Base-by-base conservation (phyloP, 1,140 invertebrate genomes). In the Cyclina sinensis region DNA sequence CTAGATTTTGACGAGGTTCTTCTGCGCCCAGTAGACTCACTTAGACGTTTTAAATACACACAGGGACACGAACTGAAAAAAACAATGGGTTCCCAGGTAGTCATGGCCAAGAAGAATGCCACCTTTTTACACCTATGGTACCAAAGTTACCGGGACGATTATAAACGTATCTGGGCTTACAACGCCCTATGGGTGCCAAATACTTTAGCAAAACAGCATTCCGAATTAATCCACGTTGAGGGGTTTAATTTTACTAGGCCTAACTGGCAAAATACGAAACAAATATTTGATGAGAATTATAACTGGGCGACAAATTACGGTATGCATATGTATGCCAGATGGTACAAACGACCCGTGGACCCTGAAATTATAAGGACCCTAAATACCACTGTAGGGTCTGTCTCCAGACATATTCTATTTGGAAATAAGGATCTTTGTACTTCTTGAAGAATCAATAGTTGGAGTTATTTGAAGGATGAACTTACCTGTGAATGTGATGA, bases 281-380 rank as follows among this genome's bases (percentile, higher is more conserved):
- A 21, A n/a, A 88, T 88, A 57, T 88, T 81, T 74, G 46, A 74
- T 21, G 32, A 43, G 16, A 88, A 82, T 43, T 88, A 82, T 27
- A 65, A 88, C 35, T 88, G 86, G 86, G 81, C 86, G 18, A 82
- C 78, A 32, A 81, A 82, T n/a, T 88, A 88, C 43, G 86, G 62
- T 9, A 88, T 88, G 78, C 86, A 88, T 48, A 62, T 82, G 37
- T 88, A 82, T 62, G 59, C 59, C 0, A 43, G 86, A n/a, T 65
- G 43, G 62, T 81, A 82, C 18, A 82, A 62, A 46, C 35, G 76
- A 16, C 59, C 68, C 12, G 27, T 74, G 27, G 32, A 88, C 35
- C 32, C 37, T 7, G 30, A 39, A 21, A 59, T 59, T 18, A 88
- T 88, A 39, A 79, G 68, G 24, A 73, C 46, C 1, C 39, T 82